Evolutionary conservation across 2,797 vertebrate species (phyloP).

Genomic region (Toxotes lorentzi): DNA sequence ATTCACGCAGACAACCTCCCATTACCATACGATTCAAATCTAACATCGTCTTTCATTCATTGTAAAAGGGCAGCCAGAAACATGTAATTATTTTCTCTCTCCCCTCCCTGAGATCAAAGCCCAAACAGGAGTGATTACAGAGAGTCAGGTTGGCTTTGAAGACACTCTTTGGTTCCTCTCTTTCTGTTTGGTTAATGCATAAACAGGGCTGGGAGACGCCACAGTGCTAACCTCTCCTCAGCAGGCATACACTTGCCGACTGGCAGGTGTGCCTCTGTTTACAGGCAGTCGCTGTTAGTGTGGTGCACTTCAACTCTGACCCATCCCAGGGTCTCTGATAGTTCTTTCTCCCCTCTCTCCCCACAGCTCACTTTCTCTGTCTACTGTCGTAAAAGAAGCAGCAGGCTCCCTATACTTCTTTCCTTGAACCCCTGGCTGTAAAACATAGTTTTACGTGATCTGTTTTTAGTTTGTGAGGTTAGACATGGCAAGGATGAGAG

Average conservation of each 20-base stretch:
- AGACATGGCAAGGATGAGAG: conserved; percentile 61
- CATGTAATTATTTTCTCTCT: conserved; percentile 79
- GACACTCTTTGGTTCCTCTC: conserved; percentile 67
- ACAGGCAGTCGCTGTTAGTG: conserved; percentile 58
- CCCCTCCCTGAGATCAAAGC: conserved; percentile 86
- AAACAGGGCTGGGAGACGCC: conserved; percentile 69
- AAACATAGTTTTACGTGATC: conserved; percentile 61
- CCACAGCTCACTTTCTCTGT: conserved; percentile 50
- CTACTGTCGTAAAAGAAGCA: conserved; percentile 35
- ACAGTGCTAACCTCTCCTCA: conserved; percentile 58
- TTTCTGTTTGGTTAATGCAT: conserved; percentile 76
- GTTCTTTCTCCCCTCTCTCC: conserved; percentile 14
- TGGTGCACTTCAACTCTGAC: conserved; percentile 59
- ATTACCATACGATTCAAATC: conserved; percentile 85
- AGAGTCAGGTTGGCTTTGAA: conserved; percentile 83
- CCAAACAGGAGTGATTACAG: conserved; percentile 78
- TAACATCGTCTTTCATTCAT: conserved; percentile 83
- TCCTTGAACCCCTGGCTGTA: conserved; percentile 55
- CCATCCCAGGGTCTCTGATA: conserved; percentile 47
- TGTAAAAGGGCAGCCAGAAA: conserved; percentile 83
- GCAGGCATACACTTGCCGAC: conserved; percentile 63
- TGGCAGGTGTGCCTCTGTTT: conserved; percentile 71
- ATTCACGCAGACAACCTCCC: conserved; percentile 78
- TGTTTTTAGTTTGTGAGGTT: conserved; percentile 71
- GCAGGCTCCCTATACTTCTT: conserved; percentile 34